Evolutionary conservation across 1,140 invertebrate species (phyloP), one percentile per base, ranked within the genome.

Genomic region (Daktulosphaira vitifoliae): DNA sequence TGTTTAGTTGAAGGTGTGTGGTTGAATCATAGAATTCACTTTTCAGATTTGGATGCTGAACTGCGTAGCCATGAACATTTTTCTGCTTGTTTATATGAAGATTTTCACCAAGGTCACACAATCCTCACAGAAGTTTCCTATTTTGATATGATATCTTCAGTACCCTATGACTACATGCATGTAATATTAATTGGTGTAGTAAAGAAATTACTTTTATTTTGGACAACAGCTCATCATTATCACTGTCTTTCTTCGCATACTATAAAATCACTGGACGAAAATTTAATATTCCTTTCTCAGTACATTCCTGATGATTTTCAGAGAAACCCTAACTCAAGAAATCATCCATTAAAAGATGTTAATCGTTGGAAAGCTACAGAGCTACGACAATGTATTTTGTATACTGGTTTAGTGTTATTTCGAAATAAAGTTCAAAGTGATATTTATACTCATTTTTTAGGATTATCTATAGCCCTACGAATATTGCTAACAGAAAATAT

Each of bases 361-460:
- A 50, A 26, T 9, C n/a, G n/a, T n/a, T n/a, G n/a, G n/a, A n/a
- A n/a, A n/a, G n/a, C n/a, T n/a, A n/a, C n/a, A n/a, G n/a, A 50
- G 23, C 18, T 50, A 25, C 23, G 48, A 5, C 48, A 50, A 25
- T 50, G 23, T 9, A 5, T 50, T 1, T 50, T 50, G 26, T 50
- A 50, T 11, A 13, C 26, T 2, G 23, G 23, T 15, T 15, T 50
- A 9, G 46, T 50, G 13, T 15, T 23, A 25, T 50, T 50, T 9
- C 15, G 15, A 6, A 50, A 50, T 16, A 49, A 23, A 15, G 22
- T 49, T 1, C 23, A 26, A 16, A 6, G 1, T 26, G 22, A 50
- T 25, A 25, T 50, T 8, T 50, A 50, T n/a, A 15, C 23, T 50
- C 48, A 50, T n/a, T 50, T 26, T 50, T 50, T 50, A 50, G 5